Evolutionary conservation across 2,888 invertebrate species (phyloP), one percentile per base, ranked within the genome.

Genomic region (Caenorhabditis becei): DNA sequence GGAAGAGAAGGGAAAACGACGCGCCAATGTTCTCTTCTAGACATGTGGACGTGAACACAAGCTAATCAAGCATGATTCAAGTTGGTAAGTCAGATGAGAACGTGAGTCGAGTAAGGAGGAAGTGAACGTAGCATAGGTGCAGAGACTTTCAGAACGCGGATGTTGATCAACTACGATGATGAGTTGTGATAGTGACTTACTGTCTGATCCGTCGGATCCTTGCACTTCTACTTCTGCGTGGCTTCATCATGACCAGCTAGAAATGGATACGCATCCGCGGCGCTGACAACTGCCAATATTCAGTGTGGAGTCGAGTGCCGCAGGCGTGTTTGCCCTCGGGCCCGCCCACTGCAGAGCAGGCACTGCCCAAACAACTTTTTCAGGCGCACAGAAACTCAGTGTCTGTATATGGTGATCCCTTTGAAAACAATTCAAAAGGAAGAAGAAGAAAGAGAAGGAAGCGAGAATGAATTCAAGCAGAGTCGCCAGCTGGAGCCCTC

Each of bases 281-380:
- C 49, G 53, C 66, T 66, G 75, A 75, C 66, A 61, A 75, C 75
- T 75, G 75, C 75, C 75, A 75, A 66, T 75, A 67, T 75, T 75
- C 66, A 75, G 66, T 66, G 65, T 70, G 70, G 77, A 77, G 70
- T 69, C 67, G 77, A 70, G 69, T 70, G 69, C 77, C 77, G 77
- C 77, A 77, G 69, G 70, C 63, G 70, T 70, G 70, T 77, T 77
- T 77, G 77, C 77, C 77, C 56, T 77, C 69, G 69, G 54, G 54
- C 69, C 77, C 77, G 77, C 77, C 77, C 77, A 77, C 77, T 56
- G 62, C 62, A 69, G 63, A 77, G 77, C 23, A 69, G 62, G 53
- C 67, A 26, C 47, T 58, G 62, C 77, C 61, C 77, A 77, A 77
- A 77, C 67, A 77, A 69, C 62, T 77, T 77, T 58, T 62, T 61